These are phyloP conservation scores for Chaetodon trifascialis DNA, from an alignment of 2,113 vertebrate genomes.

Conservation along the genomic window DNA sequence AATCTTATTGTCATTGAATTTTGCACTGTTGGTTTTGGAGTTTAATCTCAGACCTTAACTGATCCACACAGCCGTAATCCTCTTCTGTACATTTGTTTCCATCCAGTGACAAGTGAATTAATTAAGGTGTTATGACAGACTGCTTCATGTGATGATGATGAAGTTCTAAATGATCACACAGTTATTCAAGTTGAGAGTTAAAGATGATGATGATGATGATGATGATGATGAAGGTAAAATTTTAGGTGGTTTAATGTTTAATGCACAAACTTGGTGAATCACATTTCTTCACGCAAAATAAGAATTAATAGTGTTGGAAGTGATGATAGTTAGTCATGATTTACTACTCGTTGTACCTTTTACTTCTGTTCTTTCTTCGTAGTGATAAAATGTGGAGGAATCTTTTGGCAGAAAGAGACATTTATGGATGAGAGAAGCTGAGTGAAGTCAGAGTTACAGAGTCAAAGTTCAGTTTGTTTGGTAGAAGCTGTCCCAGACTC, in stretches of 20 bases:
- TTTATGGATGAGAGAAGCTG: background rate
- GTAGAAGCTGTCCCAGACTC: constrained; percentile 54
- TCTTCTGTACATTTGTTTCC: background rate
- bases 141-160: background rate
- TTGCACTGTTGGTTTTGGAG: background rate
- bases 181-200: constrained; percentile 24
- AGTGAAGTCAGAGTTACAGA: background rate
- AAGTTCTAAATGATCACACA: constrained; percentile 4
- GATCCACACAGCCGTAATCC: background rate
- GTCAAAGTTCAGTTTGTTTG: background rate
- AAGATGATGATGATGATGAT: background rate
- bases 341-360: constrained; percentile 63
- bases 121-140: background rate
- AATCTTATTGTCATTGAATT: too few species aligned
- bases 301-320: background rate
- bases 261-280: background rate
- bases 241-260: constrained; percentile 9
- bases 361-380: constrained; percentile 69
- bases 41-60: background rate
- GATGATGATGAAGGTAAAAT: constrained; percentile 6
- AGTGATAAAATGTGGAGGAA: constrained; percentile 63
- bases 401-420: constrained; percentile 65
- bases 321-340: background rate
- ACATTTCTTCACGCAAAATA: constrained; percentile 1
- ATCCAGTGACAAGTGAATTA: background rate